These are phyloP conservation scores for Orthosia cruda DNA, from an alignment of 2,888 invertebrate species.

Conservation along the genomic window DNA sequence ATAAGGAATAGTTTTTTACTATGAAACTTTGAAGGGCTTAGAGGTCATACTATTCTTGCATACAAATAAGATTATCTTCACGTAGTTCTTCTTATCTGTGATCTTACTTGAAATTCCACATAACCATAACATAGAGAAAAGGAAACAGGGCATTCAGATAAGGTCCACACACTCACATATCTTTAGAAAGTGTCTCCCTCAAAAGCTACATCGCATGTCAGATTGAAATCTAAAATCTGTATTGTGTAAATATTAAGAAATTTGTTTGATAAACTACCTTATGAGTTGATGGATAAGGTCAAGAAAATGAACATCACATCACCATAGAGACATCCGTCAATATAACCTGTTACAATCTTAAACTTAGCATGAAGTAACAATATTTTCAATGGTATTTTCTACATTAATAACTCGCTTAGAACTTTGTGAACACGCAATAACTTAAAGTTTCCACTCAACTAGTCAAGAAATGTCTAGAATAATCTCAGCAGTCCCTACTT, in stretches of 20 bases:
- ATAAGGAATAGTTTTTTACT: neutral
- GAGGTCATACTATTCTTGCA: constrained; percentile 32
- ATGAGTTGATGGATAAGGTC: too few relatives aligned
- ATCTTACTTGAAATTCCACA: neutral
- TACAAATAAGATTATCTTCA: constrained; percentile 26
- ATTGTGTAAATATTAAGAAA: neutral
- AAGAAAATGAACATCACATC: too few relatives aligned
- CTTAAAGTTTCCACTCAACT: too few relatives aligned
- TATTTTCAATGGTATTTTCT: too few relatives aligned
- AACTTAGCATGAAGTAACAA: too few relatives aligned
- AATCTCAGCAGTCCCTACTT: too few relatives aligned
- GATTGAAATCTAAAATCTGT: constrained; percentile 10
- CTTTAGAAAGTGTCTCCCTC: constrained; percentile 9
- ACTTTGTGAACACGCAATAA: too few relatives aligned
- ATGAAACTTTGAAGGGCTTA: constrained; percentile 24
- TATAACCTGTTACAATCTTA: too few relatives aligned
- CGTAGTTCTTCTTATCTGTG: constrained; percentile 31
- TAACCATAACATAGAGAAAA: constrained; percentile 14
- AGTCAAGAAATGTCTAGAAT: too few relatives aligned
- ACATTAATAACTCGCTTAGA: too few relatives aligned
- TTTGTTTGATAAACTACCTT: too few relatives aligned
- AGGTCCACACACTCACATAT: neutral
- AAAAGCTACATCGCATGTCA: constrained; percentile 6
- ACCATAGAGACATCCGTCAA: too few relatives aligned
- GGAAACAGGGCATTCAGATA: constrained; percentile 29